Evolutionary conservation across 2,113 vertebrate species (phyloP), one percentile per base, ranked within the genome.

Genomic region (Laticauda laticaudata): DNA sequence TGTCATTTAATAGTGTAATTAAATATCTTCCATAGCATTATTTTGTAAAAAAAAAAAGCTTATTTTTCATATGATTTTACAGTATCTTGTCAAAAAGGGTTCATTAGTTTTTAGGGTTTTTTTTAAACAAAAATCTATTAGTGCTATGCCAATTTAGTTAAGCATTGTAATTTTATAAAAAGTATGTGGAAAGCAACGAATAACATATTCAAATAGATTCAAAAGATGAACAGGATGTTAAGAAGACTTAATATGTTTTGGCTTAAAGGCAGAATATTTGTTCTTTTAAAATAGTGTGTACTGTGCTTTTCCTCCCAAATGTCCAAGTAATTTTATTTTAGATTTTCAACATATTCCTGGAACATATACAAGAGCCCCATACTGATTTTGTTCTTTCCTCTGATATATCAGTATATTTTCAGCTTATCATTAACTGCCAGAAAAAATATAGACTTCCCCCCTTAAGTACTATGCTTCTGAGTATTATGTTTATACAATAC

Each of bases 121-220:
- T 94, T 96, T 96, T 95, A 93, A 39, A 96, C 95, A 43, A 86
- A 96, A 91, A 88, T 93, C 92, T 95, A 94, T 95, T 95, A 95
- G 95, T 86, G 97, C 88, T 1, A 0, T 93, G 95, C 92, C 88
- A 61, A 89, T 96, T 95, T 90, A 91, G 93, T 95, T 95, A 96
- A 94, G 93, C 94, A 93, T 96, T 96, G 94, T 96, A 93, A 93
- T 92, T 93, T 94, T 93, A 91, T 92, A 93, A 95, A 43, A 94
- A 92, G 89, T 96, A 95, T 64, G 95, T 51, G 91, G 93, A 93
- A 95, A 95, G 85, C 92, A 21, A 96, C 95, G 95, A 96, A 97
- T 96, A 97, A 97, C 96, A 96, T 93, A 97, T 96, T 81, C 54
- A 95, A 96, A 94, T 69, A 95, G 95, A 96, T 96, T 96, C 94